Evolutionary conservation across 2,113 vertebrate species (phyloP).

Genomic region (Cebus imitator): DNA sequence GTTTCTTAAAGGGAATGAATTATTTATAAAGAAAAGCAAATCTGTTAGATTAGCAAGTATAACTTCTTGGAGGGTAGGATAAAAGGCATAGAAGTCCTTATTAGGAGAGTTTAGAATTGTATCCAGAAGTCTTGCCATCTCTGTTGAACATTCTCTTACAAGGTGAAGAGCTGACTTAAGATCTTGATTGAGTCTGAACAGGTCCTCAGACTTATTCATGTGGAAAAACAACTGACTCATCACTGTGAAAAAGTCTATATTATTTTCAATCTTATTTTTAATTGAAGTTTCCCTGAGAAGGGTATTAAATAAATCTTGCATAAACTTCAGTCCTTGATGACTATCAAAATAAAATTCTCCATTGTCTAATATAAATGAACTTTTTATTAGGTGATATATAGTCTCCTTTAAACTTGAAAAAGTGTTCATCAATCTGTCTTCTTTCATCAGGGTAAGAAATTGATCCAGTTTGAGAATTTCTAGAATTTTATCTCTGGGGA

Average conservation of each 20-base stretch:
- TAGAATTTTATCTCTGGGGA: conserved; percentile 40
- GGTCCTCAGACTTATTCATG: background rate
- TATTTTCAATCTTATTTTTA: background rate
- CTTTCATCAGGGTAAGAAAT: conserved; percentile 11
- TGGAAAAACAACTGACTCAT: background rate
- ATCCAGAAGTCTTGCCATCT: background rate
- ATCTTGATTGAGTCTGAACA: background rate
- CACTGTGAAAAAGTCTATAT: background rate
- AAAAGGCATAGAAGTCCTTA: background rate
- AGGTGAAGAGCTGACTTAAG: background rate
- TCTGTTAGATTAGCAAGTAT: background rate
- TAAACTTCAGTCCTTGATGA: background rate
- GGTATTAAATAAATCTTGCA: background rate
- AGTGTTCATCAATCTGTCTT: background rate
- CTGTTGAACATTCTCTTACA: background rate
- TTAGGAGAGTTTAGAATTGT: background rate
- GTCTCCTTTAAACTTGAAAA: conserved; percentile 25
- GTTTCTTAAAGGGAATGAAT: background rate
- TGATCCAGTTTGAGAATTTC: conserved; percentile 29
- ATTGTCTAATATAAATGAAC: background rate
- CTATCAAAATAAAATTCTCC: background rate
- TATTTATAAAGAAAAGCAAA: background rate
- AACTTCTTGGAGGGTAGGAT: background rate
- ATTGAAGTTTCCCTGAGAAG: background rate
- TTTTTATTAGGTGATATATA: background rate